Evolutionary conservation across 2,113 vertebrate species (phyloP).

Genomic region (Ictalurus furcatus): DNA sequence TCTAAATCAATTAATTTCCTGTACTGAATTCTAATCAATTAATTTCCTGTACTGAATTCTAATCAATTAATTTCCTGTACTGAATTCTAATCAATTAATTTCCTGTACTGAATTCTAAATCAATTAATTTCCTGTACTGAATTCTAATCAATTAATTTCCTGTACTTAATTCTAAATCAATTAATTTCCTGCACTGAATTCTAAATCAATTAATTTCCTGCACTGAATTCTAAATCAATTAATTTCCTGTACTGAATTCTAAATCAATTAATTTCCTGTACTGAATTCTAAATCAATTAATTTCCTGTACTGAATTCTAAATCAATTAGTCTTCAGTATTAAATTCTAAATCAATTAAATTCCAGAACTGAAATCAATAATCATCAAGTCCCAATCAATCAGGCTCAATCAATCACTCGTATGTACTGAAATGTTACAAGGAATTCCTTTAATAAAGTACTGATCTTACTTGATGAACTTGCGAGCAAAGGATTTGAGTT

Average conservation of each 20-base stretch:
- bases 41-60: neutral
- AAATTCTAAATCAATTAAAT: neutral
- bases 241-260: too few species aligned
- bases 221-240: too few species aligned
- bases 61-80: neutral
- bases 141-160: too few species aligned
- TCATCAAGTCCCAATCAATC: neutral
- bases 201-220: too few species aligned
- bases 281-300: neutral
- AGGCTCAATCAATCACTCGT: neutral
- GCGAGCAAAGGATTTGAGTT: constrained; percentile 93
- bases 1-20: neutral
- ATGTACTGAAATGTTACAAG: neutral
- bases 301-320: too few species aligned
- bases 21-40: too few species aligned
- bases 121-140: too few species aligned
- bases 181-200: neutral
- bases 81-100: neutral
- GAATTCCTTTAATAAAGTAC: neutral
- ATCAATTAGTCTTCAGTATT: neutral
- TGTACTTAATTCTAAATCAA: neutral
- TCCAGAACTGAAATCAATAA: neutral
- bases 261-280: neutral
- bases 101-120: neutral
- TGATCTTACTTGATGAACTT: constrained; percentile 88